Base-by-base conservation (phyloP, 2,888 invertebrate genomes). In the Anticlea derivata region DNA sequence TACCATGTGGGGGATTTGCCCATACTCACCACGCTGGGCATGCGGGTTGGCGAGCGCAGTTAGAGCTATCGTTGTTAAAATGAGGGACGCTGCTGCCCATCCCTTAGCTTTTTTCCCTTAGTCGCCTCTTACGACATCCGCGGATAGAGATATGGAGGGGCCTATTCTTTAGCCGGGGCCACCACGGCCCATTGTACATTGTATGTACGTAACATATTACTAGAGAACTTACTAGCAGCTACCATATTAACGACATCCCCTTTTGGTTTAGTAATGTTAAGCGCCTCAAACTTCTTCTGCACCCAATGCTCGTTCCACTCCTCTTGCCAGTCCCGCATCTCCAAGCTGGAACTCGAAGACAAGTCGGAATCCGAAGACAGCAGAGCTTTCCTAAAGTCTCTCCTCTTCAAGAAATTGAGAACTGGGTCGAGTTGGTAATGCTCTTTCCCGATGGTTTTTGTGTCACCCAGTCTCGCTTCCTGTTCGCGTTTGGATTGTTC, bases 211-310 rank as follows among this genome's bases (percentile, higher is more conserved):
- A n/a, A n/a, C n/a, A n/a, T n/a, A n/a, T n/a, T n/a, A n/a, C n/a
- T n/a, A n/a, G 2, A 50, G 56, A 17, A 74, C 75, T 68, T 60
- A 78, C 88, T 78, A 8, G 86, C 88, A 22, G 80, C 87, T 1
- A 73, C 73, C 86, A 88, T 87, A 44, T 86, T 85, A 5, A 88
- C 75, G 0, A 55, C 57, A 34, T 88, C 87, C 2, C 79, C 82
- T 10, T 51, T 62, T 0, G 64, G 64, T 2, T 44, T 22, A 0
- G 78, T 55, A 0, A 72, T 50, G 49, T 86, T 83, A 0, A 82
- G 58, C 0, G 77, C 80, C 40, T 81, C 75, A 22, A 70, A 58
- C 45, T 80, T 80, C 58, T 77, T 80, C 30, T 72, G 49, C 10
- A 73, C 41, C 80, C 76, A 80, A 0, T 66, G 52, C 8, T 72